These are phyloP conservation scores for Carcina quercana DNA, from an alignment of 2,888 invertebrate genomes.

Conservation along the genomic window DNA sequence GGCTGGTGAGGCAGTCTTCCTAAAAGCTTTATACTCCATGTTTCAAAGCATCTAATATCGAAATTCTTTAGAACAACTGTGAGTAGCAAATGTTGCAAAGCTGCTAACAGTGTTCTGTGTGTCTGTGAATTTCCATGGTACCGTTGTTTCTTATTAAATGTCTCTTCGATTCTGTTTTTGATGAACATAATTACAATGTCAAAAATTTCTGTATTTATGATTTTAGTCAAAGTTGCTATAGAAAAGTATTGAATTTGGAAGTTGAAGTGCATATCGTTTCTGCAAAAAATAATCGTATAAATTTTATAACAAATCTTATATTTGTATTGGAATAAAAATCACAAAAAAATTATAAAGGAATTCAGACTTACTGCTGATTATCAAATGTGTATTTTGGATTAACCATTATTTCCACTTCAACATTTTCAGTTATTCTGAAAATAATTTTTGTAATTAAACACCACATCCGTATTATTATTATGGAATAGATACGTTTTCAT, in stretches of 20 bases:
- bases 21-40: slow-evolving; percentile 47
- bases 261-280: slow-evolving; percentile 38
- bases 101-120: slow-evolving; percentile 45
- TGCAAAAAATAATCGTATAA: slow-evolving; percentile 24
- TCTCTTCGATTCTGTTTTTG: slow-evolving; percentile 37
- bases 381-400: slow-evolving; percentile 27
- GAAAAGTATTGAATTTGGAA: slow-evolving; percentile 45
- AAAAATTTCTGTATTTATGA: slow-evolving; percentile 31
- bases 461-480: background rate
- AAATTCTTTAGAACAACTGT: slow-evolving; percentile 32
- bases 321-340: too few species aligned
- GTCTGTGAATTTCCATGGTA: slow-evolving; percentile 57
- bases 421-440: slow-evolving; percentile 51
- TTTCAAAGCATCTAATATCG: slow-evolving; percentile 20
- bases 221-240: slow-evolving; percentile 33
- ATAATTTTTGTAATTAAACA: too few species aligned
- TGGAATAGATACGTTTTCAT: slow-evolving; percentile 1
- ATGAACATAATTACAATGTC: slow-evolving; percentile 33
- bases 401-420: slow-evolving; percentile 35
- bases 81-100: slow-evolving; percentile 46
- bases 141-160: slow-evolving; percentile 47
- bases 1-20: slow-evolving; percentile 55
- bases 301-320: background rate
- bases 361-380: slow-evolving; percentile 3
- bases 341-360: background rate